Evolutionary conservation across 2,888 invertebrate genomes (phyloP), one percentile per base, ranked within the genome.

Genomic region (Lutraria lutraria): DNA sequence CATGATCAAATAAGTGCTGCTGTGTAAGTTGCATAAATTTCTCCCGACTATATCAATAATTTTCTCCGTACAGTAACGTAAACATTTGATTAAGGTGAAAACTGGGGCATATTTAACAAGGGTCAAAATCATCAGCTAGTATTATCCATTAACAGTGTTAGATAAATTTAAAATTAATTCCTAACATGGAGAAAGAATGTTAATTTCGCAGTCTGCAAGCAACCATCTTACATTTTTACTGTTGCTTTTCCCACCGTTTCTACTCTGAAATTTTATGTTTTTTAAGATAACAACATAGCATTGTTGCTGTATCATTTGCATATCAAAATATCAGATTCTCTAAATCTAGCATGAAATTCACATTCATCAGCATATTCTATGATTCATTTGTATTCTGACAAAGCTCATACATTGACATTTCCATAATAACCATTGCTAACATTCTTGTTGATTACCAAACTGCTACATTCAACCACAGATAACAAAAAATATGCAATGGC

Each of bases 161-260:
- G 34, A 25, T 31, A 72, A 76, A 76, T 15, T 31, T 43, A 43
- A 43, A 43, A 4, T 43, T 8, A 43, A 43, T 43, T 25, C 76
- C 76, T 76, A 34, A 76, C 8, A 76, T 31, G 13, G 34, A 76
- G 15, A 31, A 76, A 29, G 29, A 16, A 31, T 31, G 76, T 76
- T 76, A 76, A 76, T 76, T 76, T 76, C 76, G 76, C 76, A 76
- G 76, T 76, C 76, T 76, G 76, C 31, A 76, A 76, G 76, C 76
- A 76, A 76, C 76, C 19, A 19, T 76, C 76, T 76, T 76, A 76
- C 76, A 76, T 76, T 8, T 76, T 76, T 76, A 76, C 34, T 76
- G 31, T 34, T 76, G 76, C 34, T 76, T 34, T 76, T 76, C 34
- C 76, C 34, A 34, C 31, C 76, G 31, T 76, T 34, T 76, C 31